Base-by-base conservation (phyloP, 92 coral and sea anemone genomes). In the Epizoanthus ramosus region DNA sequence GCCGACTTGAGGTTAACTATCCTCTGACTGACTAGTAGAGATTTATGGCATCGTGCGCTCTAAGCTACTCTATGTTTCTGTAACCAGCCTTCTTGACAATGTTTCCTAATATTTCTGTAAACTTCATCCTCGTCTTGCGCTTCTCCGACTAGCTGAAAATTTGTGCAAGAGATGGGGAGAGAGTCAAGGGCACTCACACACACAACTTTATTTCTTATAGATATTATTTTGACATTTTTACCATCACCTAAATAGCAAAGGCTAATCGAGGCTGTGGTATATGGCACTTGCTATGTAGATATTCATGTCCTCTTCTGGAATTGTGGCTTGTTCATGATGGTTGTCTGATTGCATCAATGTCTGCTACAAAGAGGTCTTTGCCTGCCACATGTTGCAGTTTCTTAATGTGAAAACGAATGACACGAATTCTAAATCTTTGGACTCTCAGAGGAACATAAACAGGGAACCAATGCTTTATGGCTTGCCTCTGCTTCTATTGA, bases 101-200 rank as follows among this genome's bases (percentile, higher is more conserved):
- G 53, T 3, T 18, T 24, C 80, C 61, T 80, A 8, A 82, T 87
- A 65, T 87, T 63, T 52, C 65, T 52, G 41, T 84, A 80, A 25
- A 80, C 87, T 25, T 83, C 90, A n/a, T 86, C 90, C 43, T 79
- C 86, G 17, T 85, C 89, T 65, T 88, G 83, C 12, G 89, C 77
- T 41, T 79, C 83, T 28, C 0, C 0, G 31, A 28, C 31, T 28
- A 0, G 31, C 31, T 28, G 31, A 28, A 28, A 28, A 0, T 28
- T 28, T 28, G 31, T 28, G 31, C 2, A 0, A 28, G 31, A 28
- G 31, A 28, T 28, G 1, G 31, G 31, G 31, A 28, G 31, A 2
- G 31, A 28, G 31, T 28, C 31, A 28, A 28, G 31, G 45, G 35
- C 52, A 68, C 73, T 33, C n/a, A n/a, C n/a, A n/a, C n/a, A n/a